Evolutionary conservation across 2,113 vertebrate species (phyloP), one percentile per base, ranked within the genome.

Genomic region (Lagopus muta): DNA sequence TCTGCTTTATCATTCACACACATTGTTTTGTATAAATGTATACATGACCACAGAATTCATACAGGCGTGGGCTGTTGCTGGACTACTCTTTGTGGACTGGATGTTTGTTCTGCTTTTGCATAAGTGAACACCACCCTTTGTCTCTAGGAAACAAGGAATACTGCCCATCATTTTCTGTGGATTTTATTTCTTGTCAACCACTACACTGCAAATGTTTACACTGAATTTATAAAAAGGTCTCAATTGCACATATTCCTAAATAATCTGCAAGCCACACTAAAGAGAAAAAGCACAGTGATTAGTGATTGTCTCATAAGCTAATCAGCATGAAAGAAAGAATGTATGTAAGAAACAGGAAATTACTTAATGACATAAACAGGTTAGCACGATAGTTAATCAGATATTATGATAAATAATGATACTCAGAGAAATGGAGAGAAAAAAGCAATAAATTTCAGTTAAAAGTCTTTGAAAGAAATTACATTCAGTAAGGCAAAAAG

Each of bases 341-440:
- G 54, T 73, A 67, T 84, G 73, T 71, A 90, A 93, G 36, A 89
- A 94, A 89, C 65, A 94, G 70, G 88, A 71, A 91, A 91, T 90
- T 79, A 82, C 61, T 96, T 93, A 94, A 96, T 95, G 93, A 71
- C 47, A 92, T 96, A 82, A 96, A 95, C 92, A 89, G 54, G 34
- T 93, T 97, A 94, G 32, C 43, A 61, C 88, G 67, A 85, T 71
- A 34, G 11, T 54, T 76, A 92, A 95, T 95, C 94, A 94, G 71
- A 65, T 95, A 94, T 64, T 64, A 79, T 86, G 60, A 83, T 92
- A 48, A 58, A 73, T 70, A 96, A 89, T 91, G 83, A 90, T 88
- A 89, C 28, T 32, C 42, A 10, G 38, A 21, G 42, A 84, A 81
- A 79, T 75, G 48, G 55, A 30, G 25, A 32, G 12, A 81, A 77